phyloP scores from a whole-genome alignment of 2,113 vertebrate species.

The Elachura formosa region DNA sequence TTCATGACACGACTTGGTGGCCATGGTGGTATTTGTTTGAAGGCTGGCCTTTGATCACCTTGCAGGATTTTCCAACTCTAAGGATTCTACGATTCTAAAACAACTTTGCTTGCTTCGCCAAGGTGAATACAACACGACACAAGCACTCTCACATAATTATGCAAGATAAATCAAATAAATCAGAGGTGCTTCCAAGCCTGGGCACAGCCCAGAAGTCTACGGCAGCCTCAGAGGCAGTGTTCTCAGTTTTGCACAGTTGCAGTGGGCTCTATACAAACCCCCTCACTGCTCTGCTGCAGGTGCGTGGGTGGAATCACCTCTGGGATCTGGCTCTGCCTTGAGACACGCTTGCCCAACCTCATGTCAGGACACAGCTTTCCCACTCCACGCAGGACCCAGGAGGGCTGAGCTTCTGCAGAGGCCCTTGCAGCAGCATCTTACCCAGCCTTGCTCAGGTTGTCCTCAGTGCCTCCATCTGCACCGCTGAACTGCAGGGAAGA shows the following conservation, averaged over 20 bases:
- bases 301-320: neutral
- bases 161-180: neutral
- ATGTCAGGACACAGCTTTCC: neutral
- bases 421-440: neutral
- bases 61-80: neutral
- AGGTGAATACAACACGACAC: neutral
- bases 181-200: neutral
- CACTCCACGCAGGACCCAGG: neutral
- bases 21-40: neutral
- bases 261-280: neutral
- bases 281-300: neutral
- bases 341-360: neutral
- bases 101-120: neutral
- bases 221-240: neutral
- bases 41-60: neutral
- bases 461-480: neutral
- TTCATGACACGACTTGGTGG: no score
- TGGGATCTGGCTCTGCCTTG: neutral
- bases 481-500: neutral
- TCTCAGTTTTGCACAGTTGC: neutral
- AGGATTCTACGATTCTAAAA: neutral
- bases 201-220: neutral
- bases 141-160: neutral
- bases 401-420: neutral
- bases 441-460: neutral